Percentiles rank a stretch among this genome's conserved stretches.
phyloP scores from a whole-genome alignment of 1,140 invertebrate species.

The Stegodyphus dumicola region DNA sequence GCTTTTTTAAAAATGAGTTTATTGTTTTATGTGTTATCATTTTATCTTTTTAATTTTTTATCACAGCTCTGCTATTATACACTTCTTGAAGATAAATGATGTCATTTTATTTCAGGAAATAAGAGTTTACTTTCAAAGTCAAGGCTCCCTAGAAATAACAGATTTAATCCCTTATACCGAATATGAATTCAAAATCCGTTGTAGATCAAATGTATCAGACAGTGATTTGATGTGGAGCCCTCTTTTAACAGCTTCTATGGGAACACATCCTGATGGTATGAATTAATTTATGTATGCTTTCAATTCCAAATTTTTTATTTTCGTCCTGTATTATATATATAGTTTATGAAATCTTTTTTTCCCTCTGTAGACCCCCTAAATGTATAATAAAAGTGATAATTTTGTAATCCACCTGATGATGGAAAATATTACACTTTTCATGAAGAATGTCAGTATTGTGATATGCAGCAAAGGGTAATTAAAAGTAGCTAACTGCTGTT shows the following conservation, averaged over 20 bases:
- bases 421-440: not conserved
- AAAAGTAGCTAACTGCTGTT: no score
- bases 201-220: not conserved
- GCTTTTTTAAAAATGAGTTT: not conserved
- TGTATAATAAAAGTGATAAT: not conserved
- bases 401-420: not conserved
- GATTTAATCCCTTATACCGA: not conserved
- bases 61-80: not conserved
- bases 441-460: no score
- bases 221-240: not conserved
- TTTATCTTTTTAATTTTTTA: not conserved
- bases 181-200: not conserved
- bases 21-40: not conserved
- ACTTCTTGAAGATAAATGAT: not conserved
- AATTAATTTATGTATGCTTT: not conserved
- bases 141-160: not conserved
- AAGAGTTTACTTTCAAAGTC: not conserved
- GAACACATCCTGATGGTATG: not conserved
- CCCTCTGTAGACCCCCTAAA: not conserved
- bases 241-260: not conserved
- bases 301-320: not conserved
- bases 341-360: not conserved
- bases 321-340: not conserved
- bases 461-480: no score
- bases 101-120: not conserved